A percentile compares a stretch with the other conserved stretches of the same genome.
These are phyloP conservation scores for Sialia sialis DNA, from an alignment of 2,113 vertebrate genomes.

Conservation along the genomic window DNA sequence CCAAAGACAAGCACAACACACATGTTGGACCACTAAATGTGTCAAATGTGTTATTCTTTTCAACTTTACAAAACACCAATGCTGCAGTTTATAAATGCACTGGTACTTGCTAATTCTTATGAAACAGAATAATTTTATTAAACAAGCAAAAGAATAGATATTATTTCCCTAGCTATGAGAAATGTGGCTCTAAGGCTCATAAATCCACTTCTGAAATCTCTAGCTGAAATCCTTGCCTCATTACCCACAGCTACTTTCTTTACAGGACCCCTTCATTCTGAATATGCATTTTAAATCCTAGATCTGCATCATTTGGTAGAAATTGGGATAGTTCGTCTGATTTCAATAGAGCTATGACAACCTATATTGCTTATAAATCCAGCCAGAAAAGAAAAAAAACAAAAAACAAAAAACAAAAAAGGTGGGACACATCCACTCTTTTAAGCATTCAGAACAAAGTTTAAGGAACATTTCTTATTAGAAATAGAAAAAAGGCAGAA, in stretches of 20 bases:
- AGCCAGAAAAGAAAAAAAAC: not conserved
- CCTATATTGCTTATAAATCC: not conserved
- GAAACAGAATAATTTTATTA: constrained; percentile 46
- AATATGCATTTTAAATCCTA: not conserved
- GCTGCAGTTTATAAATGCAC: not conserved
- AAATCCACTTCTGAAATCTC: constrained; percentile 6
- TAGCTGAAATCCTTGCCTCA: not conserved
- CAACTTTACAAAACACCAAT: not conserved
- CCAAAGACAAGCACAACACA: not conserved
- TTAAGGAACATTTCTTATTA: not conserved
- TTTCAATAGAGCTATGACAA: not conserved
- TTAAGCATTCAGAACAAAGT: not conserved
- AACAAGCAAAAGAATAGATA: constrained; percentile 1
- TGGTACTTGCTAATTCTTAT: not conserved
- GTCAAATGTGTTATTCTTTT: not conserved
- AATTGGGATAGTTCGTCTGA: not conserved
- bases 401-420: not conserved
- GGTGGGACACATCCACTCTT: not conserved
- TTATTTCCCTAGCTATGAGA: not conserved
- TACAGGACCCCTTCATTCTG: not conserved
- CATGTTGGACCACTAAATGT: not conserved
- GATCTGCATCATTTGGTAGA: not conserved
- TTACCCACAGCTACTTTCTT: not conserved
- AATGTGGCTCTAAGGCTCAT: not conserved
- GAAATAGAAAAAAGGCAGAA: not conserved